Conservation (phyloP, 2,113 vertebrate species). For the Channa argus region DNA sequence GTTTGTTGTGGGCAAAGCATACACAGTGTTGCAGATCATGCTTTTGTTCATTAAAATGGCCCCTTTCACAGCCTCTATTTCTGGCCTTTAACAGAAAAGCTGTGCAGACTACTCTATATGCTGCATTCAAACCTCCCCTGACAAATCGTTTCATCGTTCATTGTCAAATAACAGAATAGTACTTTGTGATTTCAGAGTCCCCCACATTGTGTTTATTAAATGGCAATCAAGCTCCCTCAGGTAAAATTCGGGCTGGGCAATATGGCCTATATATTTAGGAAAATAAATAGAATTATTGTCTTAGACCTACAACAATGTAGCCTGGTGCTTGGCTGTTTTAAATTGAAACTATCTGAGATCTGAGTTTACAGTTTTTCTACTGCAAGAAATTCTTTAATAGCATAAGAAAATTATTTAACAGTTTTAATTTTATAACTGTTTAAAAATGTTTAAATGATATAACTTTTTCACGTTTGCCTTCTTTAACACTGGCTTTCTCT, state of each 20-base stretch:
- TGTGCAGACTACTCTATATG: neutral
- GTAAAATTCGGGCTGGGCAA: slow-evolving; percentile 23
- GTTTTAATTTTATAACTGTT: too few species aligned
- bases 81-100: slow-evolving; percentile 42
- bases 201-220: slow-evolving; percentile 48
- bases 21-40: neutral
- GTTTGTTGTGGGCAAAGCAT: neutral
- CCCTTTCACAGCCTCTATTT: slow-evolving; percentile 35
- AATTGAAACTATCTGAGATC: too few species aligned
- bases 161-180: slow-evolving; percentile 43
- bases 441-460: too few species aligned
- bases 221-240: slow-evolving; percentile 39
- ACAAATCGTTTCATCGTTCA: slow-evolving; percentile 50
- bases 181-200: slow-evolving; percentile 43
- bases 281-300: too few species aligned
- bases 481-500: too few species aligned
- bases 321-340: too few species aligned
- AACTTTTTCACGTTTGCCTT: too few species aligned
- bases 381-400: too few species aligned
- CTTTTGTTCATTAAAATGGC: slow-evolving; percentile 20
- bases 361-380: too few species aligned
- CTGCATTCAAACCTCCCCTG: slow-evolving; percentile 33
- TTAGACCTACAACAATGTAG: too few species aligned
- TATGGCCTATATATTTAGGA: too few species aligned
- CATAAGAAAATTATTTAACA: too few species aligned